Evolutionary conservation across 2,888 invertebrate genomes (phyloP).

Genomic region (Lagria hirta): DNA sequence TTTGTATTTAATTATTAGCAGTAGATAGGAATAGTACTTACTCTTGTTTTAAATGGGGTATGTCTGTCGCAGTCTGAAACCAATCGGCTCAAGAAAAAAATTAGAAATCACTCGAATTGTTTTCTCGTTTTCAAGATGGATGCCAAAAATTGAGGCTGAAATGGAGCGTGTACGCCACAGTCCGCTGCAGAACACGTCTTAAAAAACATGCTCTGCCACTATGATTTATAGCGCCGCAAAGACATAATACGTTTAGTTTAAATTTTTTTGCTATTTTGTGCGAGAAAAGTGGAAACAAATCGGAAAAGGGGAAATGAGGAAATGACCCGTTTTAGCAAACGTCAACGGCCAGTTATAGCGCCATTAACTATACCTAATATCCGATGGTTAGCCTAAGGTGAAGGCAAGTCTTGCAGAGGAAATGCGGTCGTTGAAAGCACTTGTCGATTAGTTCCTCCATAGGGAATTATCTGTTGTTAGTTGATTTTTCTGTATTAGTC

Average conservation of each 20-base stretch:
- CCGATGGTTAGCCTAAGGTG: conserved; percentile 9
- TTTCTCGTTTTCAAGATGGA: no score
- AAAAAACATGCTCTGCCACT: conserved; percentile 4
- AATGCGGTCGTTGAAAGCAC: conserved; percentile 19
- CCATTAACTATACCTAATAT: conserved; percentile 14
- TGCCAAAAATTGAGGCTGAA: conserved; percentile 17
- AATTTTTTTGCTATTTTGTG: conserved; percentile 12
- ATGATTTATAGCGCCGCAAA: conserved; percentile 12
- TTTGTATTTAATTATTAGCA: no score
- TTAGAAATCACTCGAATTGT: no score
- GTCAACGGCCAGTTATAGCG: conserved; percentile 9
- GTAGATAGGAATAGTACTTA: no score
- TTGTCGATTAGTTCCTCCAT: conserved; percentile 15
- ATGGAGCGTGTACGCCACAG: conserved; percentile 12
- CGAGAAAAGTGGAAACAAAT: conserved; percentile 19
- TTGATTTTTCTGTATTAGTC: conserved; percentile 13
- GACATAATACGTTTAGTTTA: conserved; percentile 8
- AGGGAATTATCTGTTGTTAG: conserved; percentile 15
- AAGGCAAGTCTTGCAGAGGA: conserved; percentile 13
- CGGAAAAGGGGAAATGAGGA: no score
- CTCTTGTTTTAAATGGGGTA: no score
- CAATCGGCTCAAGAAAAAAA: no score
- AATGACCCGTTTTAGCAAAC: conserved; percentile 11
- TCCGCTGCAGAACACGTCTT: conserved; percentile 5
- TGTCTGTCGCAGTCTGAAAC: no score